phyloP scores from a whole-genome alignment of 1,140 invertebrate species.

The Drosophila triauraria region DNA sequence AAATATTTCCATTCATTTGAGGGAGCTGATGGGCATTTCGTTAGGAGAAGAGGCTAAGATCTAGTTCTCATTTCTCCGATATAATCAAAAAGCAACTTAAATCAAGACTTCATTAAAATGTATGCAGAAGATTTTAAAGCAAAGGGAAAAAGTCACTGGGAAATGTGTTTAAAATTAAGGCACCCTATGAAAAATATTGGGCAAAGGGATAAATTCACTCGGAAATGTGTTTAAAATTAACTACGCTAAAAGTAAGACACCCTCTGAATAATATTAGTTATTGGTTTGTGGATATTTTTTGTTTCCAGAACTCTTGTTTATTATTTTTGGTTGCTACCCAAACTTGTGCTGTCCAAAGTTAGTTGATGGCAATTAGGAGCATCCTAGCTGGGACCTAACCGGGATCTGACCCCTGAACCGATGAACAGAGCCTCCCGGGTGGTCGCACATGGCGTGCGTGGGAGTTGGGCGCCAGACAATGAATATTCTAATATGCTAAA shows the following conservation, averaged over 20 bases:
- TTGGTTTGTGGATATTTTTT: background rate
- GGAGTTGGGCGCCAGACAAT: constrained; percentile 58
- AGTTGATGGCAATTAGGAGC: constrained; percentile 38
- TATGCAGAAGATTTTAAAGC: no score
- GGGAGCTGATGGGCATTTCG: background rate
- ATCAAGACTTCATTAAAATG: no score
- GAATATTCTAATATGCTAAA: constrained; percentile 64
- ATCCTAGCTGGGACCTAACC: background rate
- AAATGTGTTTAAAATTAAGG: background rate
- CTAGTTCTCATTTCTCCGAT: no score
- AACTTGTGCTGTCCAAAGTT: background rate
- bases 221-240: no score
- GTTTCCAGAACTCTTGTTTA: background rate
- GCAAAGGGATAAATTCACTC: no score
- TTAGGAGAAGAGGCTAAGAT: background rate
- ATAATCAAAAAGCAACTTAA: no score
- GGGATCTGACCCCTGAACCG: constrained; percentile 3
- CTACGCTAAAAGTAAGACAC: background rate
- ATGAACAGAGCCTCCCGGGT: constrained; percentile 7
- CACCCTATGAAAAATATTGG: background rate
- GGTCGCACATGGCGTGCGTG: constrained; percentile 14
- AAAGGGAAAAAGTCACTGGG: no score
- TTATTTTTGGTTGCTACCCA: background rate
- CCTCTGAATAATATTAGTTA: background rate
- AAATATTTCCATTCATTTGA: constrained; percentile 4